A percentile compares a stretch with the other conserved stretches of the same genome.
phyloP scores from a whole-genome alignment of 2,113 vertebrate genomes.

The Sebastes fasciatus region DNA sequence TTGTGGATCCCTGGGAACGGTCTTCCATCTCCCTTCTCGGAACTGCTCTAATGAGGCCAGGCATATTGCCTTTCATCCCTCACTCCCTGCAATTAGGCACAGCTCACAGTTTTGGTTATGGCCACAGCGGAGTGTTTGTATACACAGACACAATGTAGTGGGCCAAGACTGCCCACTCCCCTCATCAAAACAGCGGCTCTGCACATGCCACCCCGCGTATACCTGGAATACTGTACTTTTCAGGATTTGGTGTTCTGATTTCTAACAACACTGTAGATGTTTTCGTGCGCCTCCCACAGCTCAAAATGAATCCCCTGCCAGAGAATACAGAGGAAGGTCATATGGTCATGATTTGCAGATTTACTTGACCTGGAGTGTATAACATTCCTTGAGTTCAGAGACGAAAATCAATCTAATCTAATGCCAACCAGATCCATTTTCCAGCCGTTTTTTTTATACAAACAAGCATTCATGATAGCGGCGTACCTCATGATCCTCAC shows the following conservation, averaged over 20 bases:
- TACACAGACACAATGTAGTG: slow-evolving; percentile 76
- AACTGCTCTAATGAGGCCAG: slow-evolving; percentile 84
- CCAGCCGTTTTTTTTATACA: slow-evolving; percentile 65
- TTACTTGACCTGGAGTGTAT: slow-evolving; percentile 76
- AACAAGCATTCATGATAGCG: slow-evolving; percentile 61
- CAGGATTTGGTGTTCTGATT: slow-evolving; percentile 50
- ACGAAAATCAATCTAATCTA: slow-evolving; percentile 70
- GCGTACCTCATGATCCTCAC: slow-evolving; percentile 57
- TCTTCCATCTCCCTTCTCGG: slow-evolving; percentile 79
- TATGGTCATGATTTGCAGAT: slow-evolving; percentile 82
- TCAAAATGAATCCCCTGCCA: slow-evolving; percentile 61
- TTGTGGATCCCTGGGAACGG: slow-evolving; percentile 83
- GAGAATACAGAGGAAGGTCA: slow-evolving; percentile 75
- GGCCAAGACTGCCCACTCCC: slow-evolving; percentile 69
- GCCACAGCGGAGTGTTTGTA: slow-evolving; percentile 78
- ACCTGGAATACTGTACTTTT: slow-evolving; percentile 60
- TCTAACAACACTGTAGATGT: slow-evolving; percentile 44
- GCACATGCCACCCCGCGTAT: slow-evolving; percentile 41
- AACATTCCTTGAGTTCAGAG: slow-evolving; percentile 81
- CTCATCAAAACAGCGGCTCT: slow-evolving; percentile 29
- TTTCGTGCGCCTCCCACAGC: slow-evolving; percentile 64
- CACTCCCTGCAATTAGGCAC: slow-evolving; percentile 80
- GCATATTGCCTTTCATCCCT: slow-evolving; percentile 84
- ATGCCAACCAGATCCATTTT: slow-evolving; percentile 78
- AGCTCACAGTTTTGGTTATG: slow-evolving; percentile 79